Base-by-base conservation (phyloP, 2,888 invertebrate species). In the Agonopterix heracliana region DNA sequence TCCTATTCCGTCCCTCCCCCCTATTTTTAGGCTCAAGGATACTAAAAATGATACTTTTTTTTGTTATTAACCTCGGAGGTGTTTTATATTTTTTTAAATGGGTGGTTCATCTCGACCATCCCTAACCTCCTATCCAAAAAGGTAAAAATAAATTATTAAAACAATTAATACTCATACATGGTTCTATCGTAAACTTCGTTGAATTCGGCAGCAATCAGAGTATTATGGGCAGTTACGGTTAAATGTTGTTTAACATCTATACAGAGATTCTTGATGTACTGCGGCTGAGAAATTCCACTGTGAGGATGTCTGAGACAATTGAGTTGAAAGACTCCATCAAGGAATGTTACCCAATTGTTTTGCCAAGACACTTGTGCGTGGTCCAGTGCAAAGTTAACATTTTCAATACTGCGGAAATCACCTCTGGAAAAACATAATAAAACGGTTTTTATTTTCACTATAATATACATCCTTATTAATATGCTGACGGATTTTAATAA, bases 261-360 rank as follows among this genome's bases (percentile, higher is more conserved):
- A 26, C 47, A 41, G 0, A 81, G 56, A n/a, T 54, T 62, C 38
- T 64, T 63, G 1, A 81, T 70, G 9, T 63, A 62, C 0, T 91
- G 91, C 0, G 94, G 94, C 12, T 93, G 81, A 43, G 91, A 84
- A 0, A 94, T 79, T 1, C 90, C 86, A 46, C 92, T 89, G 1
- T 91, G 83, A n/a, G 90, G 81, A 44, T 90, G 81, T 34, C 90
- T 89, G n/a, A 95, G 66, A 10, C 93, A 88, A 47, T 91, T 89
- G 50, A 95, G 90, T 79, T 97, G 97, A 9, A 97, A 75, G 89
- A 97, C 90, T 0, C 93, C 93, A 73, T 97, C 96, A 61, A 97
- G 86, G 59, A 95, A 93, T 2, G 94, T 91, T 0, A 93, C 91
- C 96, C 96, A 97, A 69, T 95, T 94, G 47, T 91, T 90, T 12